Conservation (phyloP, 2,113 vertebrate genomes). For the Burhinus oedicnemus region DNA sequence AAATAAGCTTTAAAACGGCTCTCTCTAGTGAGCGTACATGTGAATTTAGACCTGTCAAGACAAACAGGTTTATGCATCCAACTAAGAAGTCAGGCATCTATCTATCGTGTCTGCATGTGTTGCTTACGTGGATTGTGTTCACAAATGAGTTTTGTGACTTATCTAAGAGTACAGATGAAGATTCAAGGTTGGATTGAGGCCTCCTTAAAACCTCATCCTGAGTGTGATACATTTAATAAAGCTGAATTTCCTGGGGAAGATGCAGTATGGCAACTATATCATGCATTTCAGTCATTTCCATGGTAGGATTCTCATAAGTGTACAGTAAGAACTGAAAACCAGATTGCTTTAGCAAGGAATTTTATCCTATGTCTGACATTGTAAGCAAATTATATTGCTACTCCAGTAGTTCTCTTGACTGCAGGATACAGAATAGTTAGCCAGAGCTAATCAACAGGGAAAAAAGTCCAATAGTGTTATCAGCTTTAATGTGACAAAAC, state of each 20-base stretch:
- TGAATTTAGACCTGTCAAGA: background rate
- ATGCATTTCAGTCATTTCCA: background rate
- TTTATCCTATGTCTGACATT: background rate
- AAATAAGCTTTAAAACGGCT: background rate
- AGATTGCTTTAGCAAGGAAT: background rate
- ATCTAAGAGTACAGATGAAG: background rate
- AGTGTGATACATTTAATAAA: background rate
- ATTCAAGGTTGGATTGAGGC: background rate
- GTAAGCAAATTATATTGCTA: background rate
- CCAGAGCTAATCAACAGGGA: background rate
- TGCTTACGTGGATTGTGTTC: background rate
- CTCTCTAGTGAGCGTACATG: background rate
- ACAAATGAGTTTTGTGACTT: background rate
- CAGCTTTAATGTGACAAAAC: background rate
- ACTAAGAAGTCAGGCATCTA: background rate
- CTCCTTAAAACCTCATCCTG: background rate
- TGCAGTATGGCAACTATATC: background rate
- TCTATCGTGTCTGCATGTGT: background rate
- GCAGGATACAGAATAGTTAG: background rate
- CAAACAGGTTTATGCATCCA: background rate
- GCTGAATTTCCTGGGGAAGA: background rate
- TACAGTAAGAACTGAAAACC: background rate
- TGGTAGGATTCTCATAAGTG: background rate
- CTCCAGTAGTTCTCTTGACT: background rate
- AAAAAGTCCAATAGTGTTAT: background rate